phyloP scores from a whole-genome alignment of 2,888 invertebrate species.

The Tinea trinotella region DNA sequence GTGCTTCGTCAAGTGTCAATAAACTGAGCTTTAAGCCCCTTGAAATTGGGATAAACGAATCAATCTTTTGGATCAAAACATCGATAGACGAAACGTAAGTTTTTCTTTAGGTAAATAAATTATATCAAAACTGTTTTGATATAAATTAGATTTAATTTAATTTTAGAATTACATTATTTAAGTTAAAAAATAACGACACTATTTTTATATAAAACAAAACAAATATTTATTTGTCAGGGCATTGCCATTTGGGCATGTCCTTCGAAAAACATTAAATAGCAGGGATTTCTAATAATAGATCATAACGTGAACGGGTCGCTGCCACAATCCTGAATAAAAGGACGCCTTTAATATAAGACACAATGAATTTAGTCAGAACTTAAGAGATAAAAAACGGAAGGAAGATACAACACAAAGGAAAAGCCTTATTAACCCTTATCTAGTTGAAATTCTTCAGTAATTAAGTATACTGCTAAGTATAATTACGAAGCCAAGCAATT shows the following conservation, averaged over 20 bases:
- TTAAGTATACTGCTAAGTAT: too few relatives aligned
- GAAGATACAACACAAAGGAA: too few relatives aligned
- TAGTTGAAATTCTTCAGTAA: too few relatives aligned
- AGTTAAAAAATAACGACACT: too few relatives aligned
- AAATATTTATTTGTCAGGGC: not conserved
- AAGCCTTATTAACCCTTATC: too few relatives aligned
- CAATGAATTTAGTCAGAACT: not conserved
- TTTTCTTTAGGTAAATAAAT: not conserved
- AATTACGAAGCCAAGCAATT: too few relatives aligned
- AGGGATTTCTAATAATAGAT: conserved; percentile 14
- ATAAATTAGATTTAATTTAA: too few relatives aligned
- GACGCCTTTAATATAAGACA: not conserved
- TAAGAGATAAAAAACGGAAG: not conserved
- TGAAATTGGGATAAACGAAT: not conserved
- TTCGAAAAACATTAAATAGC: not conserved
- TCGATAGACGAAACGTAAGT: not conserved
- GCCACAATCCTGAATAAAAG: not conserved
- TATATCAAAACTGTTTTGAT: not conserved
- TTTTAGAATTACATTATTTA: too few relatives aligned
- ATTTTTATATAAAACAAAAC: too few relatives aligned
- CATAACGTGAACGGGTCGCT: conserved; percentile 9
- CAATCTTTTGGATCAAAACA: not conserved
- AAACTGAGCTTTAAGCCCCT: conserved; percentile 10
- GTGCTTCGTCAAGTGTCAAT: conserved; percentile 8
- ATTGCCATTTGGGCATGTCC: conserved; percentile 1